Percentiles rank a stretch among this genome's conserved stretches.
These are phyloP conservation scores for Orgyia antiqua DNA, from an alignment of 2,888 invertebrate genomes.

Conservation along the genomic window DNA sequence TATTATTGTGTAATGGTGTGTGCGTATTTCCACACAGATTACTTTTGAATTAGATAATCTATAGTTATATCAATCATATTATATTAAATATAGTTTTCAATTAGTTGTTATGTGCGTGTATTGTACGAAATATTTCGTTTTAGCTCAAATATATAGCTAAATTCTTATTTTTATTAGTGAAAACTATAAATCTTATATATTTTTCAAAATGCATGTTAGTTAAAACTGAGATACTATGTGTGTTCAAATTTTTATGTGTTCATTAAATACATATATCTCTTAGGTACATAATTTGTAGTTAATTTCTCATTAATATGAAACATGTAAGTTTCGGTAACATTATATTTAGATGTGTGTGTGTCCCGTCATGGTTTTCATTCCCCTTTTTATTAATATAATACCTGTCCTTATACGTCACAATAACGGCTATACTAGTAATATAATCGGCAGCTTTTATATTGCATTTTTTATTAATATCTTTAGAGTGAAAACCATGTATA, in stretches of 20 bases:
- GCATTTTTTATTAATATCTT: too few relatives aligned
- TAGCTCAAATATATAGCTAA: slow-evolving; percentile 67
- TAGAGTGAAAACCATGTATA: slow-evolving; percentile 24
- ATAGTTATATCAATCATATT: slow-evolving; percentile 43
- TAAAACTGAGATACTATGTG: slow-evolving; percentile 43
- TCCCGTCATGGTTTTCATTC: slow-evolving; percentile 39
- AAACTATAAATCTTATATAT: slow-evolving; percentile 30
- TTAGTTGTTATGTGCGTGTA: slow-evolving; percentile 42
- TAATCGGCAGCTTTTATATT: slow-evolving; percentile 20
- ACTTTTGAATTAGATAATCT: slow-evolving; percentile 45
- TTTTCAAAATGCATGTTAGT: slow-evolving; percentile 24
- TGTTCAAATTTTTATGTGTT: slow-evolving; percentile 69
- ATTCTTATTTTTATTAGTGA: slow-evolving; percentile 45
- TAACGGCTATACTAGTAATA: slow-evolving; percentile 11
- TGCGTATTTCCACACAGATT: slow-evolving; percentile 13
- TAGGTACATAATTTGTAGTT: slow-evolving; percentile 30
- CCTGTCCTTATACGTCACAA: slow-evolving; percentile 12
- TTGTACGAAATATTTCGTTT: slow-evolving; percentile 48
- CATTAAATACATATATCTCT: slow-evolving; percentile 48
- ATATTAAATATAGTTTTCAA: slow-evolving; percentile 39
- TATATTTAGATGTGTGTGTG: slow-evolving; percentile 15
- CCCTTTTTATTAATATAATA: slow-evolving; percentile 9
- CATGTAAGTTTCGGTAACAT: slow-evolving; percentile 12
- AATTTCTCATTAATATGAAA: slow-evolving; percentile 31
- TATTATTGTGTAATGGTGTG: slow-evolving; percentile 9